These are phyloP conservation scores for Zaprionus obscuricornis DNA, from an alignment of 2,888 invertebrate genomes.

Conservation along the genomic window DNA sequence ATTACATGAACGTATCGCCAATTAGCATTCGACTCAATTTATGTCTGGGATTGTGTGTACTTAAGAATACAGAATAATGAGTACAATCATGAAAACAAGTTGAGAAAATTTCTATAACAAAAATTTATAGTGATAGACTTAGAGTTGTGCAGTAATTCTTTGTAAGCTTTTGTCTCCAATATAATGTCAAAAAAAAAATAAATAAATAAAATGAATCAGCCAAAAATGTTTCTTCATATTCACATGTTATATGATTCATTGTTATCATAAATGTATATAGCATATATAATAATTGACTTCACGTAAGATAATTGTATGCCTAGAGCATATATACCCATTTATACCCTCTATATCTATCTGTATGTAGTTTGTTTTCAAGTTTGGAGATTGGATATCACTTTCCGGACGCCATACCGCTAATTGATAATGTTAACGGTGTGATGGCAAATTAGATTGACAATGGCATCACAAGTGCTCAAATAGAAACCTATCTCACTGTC, in stretches of 20 bases:
- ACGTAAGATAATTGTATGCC: no score
- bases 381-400: constrained; percentile 51
- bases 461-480: constrained; percentile 48
- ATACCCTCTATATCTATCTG: no score
- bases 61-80: constrained; percentile 14
- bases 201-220: no score
- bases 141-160: constrained; percentile 1
- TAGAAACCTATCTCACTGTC: constrained; percentile 22
- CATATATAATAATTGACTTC: no score
- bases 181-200: no score
- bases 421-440: constrained; percentile 71
- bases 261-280: no score
- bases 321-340: no score
- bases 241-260: no score
- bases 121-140: constrained; percentile 15
- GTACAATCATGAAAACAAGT: constrained; percentile 12
- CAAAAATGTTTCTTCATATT: no score
- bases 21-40: constrained; percentile 53
- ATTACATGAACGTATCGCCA: constrained; percentile 47
- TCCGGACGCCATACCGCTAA: constrained; percentile 48
- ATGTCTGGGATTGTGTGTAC: constrained; percentile 21
- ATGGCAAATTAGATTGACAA: constrained; percentile 61
- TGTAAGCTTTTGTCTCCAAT: no score
- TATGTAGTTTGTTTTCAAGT: no score
- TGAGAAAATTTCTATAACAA: neutral